These are phyloP conservation scores for Psittacula echo DNA, from an alignment of 2,797 vertebrate species.

Conservation along the genomic window DNA sequence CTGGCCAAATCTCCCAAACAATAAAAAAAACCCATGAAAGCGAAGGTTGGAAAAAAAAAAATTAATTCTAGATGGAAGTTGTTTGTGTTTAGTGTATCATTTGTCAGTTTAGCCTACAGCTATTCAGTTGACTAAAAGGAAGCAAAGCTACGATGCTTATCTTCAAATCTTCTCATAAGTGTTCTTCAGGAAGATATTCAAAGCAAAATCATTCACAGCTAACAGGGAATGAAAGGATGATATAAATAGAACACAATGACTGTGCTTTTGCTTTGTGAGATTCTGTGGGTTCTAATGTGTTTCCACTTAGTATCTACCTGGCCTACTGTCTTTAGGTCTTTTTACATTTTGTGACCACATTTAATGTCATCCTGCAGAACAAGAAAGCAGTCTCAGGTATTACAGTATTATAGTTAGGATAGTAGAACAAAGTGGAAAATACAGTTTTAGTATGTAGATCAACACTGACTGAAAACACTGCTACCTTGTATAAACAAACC, in stretches of 20 bases:
- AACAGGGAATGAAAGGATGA: not conserved
- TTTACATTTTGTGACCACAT: not conserved
- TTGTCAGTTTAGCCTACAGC: not conserved
- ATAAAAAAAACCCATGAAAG: not conserved
- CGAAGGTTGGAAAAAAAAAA: not conserved
- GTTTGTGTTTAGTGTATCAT: not conserved
- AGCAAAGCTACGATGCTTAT: not conserved
- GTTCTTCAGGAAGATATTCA: conserved; percentile 33
- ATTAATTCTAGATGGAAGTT: not conserved
- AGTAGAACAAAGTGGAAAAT: not conserved
- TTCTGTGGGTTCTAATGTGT: not conserved
- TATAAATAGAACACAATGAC: not conserved
- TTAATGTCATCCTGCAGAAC: not conserved
- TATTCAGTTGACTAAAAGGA: conserved; percentile 27
- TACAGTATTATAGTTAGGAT: not conserved
- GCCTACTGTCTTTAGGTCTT: not conserved
- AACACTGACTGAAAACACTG: not conserved
- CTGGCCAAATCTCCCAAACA: not conserved
- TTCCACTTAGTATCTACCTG: not conserved
- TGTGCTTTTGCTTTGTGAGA: not conserved
- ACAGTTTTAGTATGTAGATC: not conserved
- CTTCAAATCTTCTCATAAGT: conserved; percentile 8
- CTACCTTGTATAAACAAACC: not conserved
- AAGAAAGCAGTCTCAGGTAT: not conserved
- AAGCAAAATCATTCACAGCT: conserved; percentile 6